phyloP scores from a whole-genome alignment of 2,113 vertebrate genomes.

The Melanocharis versteri region DNA sequence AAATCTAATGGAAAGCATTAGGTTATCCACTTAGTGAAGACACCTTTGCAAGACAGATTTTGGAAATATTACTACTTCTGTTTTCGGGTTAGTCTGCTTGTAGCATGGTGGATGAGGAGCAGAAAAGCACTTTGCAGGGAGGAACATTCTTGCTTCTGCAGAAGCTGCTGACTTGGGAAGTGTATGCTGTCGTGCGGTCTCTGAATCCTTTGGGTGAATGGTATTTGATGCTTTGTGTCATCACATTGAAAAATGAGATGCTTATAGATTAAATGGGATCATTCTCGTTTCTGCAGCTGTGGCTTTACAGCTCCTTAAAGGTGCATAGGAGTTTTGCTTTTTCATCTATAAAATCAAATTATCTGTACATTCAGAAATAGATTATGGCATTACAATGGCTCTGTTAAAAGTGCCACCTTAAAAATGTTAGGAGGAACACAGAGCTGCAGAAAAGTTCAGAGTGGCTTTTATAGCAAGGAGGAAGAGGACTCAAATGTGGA shows the following conservation, averaged over 20 bases:
- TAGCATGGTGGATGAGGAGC: background rate
- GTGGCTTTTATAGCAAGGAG: background rate
- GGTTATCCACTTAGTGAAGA: background rate
- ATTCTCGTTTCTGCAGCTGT: background rate
- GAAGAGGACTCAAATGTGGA: background rate
- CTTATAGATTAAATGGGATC: background rate
- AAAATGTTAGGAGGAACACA: background rate
- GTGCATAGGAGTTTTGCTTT: background rate
- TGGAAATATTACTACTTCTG: background rate
- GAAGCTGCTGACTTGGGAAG: background rate
- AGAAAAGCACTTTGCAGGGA: background rate
- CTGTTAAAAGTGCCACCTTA: background rate
- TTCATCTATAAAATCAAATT: background rate
- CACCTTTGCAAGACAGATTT: background rate
- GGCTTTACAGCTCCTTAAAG: background rate
- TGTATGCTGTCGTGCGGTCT: background rate
- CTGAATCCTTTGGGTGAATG: background rate
- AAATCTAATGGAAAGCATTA: background rate
- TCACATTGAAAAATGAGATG: background rate
- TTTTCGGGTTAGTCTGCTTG: background rate
- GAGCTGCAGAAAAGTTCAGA: background rate
- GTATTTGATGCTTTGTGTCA: background rate
- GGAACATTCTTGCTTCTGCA: background rate
- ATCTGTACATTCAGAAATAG: background rate
- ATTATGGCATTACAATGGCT: background rate